Conservation (phyloP, 2,797 vertebrate species). For the Sebastes itinus region DNA sequence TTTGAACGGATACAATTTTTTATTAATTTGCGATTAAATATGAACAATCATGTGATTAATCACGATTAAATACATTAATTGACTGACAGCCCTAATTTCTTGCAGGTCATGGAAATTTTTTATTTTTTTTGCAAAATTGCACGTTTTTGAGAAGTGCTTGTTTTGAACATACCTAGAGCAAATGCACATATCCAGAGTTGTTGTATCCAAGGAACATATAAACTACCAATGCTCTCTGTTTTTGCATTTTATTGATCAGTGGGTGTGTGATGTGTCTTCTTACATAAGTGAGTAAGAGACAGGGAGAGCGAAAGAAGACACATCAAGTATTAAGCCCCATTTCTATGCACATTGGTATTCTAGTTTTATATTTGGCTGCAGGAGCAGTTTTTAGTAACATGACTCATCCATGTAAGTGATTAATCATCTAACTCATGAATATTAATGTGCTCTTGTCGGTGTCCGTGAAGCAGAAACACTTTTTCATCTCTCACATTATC, state of each 20-base stretch:
- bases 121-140: too few relatives aligned
- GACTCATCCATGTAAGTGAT: constrained; percentile 68
- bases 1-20: too few relatives aligned
- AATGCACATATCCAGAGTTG: background rate
- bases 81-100: too few relatives aligned
- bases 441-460: constrained; percentile 47
- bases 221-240: constrained; percentile 1
- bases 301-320: background rate
- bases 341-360: constrained; percentile 1
- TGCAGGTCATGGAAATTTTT: too few relatives aligned
- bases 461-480: constrained; percentile 28
- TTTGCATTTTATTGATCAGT: constrained; percentile 36
- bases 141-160: background rate
- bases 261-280: background rate
- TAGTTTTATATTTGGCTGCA: constrained; percentile 59
- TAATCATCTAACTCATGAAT: constrained; percentile 65
- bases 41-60: too few relatives aligned
- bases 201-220: background rate
- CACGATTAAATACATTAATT: too few relatives aligned
- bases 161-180: background rate
- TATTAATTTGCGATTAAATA: too few relatives aligned
- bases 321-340: background rate
- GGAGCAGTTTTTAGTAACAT: constrained; percentile 53
- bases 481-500: constrained; percentile 36
- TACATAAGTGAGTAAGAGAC: constrained; percentile 12